These are phyloP conservation scores for Sebastes cheni DNA, from an alignment of 2,797 vertebrate species.

Conservation along the genomic window DNA sequence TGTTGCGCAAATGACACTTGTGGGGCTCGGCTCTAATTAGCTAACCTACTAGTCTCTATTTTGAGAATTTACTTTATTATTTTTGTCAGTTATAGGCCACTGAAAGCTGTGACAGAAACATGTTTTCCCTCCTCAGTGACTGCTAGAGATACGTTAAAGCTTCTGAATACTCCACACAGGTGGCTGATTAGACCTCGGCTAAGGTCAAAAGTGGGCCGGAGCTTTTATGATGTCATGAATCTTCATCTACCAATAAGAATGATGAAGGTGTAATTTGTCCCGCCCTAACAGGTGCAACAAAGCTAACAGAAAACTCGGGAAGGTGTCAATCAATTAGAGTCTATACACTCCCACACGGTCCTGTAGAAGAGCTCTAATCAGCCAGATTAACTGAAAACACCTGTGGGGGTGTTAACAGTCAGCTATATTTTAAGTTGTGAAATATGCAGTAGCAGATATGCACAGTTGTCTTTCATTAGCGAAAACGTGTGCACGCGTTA, in stretches of 20 bases:
- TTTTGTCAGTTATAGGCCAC: conserved; percentile 37
- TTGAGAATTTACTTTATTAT: conserved; percentile 43
- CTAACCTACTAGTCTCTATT: conserved; percentile 32
- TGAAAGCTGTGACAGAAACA: background rate
- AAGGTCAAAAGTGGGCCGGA: background rate
- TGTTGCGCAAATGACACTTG: conserved; percentile 29
- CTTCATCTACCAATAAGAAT: background rate
- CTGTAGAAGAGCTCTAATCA: background rate
- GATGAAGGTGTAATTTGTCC: background rate
- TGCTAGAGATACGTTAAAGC: background rate
- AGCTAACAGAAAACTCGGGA: background rate
- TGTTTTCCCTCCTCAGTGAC: background rate
- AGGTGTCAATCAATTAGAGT: background rate
- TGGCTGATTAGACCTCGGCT: background rate
- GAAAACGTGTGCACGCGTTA: background rate
- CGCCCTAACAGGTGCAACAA: background rate
- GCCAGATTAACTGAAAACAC: background rate
- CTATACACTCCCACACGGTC: background rate
- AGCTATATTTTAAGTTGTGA: background rate
- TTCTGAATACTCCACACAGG: background rate
- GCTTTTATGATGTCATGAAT: background rate
- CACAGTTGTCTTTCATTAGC: background rate
- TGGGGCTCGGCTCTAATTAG: conserved; percentile 44
- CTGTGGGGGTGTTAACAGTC: background rate
- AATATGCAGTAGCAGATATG: background rate